These are phyloP conservation scores for Nemotelus pantherinus DNA, from an alignment of 2,888 invertebrate species.

Conservation along the genomic window DNA sequence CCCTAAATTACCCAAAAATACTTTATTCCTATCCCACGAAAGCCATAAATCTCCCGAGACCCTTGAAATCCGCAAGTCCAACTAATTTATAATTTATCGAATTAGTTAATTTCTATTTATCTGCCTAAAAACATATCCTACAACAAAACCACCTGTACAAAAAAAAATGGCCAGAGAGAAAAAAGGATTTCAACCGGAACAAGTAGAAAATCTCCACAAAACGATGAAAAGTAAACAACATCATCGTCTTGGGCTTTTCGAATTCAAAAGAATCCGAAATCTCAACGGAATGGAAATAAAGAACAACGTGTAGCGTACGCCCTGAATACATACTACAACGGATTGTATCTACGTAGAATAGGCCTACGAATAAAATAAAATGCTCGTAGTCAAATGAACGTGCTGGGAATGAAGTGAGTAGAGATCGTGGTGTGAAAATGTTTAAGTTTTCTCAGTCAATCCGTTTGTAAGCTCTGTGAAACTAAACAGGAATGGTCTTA, in stretches of 20 bases:
- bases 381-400: conserved; percentile 11
- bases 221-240: conserved; percentile 4
- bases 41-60: not conserved
- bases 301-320: no score
- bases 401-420: conserved; percentile 21
- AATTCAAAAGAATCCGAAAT: no score
- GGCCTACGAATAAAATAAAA: no score
- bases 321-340: no score
- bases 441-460: not conserved
- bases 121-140: not conserved
- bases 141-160: not conserved
- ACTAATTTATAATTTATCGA: conserved; percentile 8
- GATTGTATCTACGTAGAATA: no score
- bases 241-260: not conserved
- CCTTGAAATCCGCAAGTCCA: not conserved
- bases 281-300: not conserved
- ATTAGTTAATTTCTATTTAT: conserved; percentile 24
- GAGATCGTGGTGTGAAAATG: not conserved
- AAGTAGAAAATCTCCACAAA: not conserved
- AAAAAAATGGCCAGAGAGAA: not conserved
- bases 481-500: not conserved
- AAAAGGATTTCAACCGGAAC: not conserved
- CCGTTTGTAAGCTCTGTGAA: not conserved
- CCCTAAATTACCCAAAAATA: no score
- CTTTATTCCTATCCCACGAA: no score